Percentiles rank a stretch among this genome's conserved stretches.
phyloP scores from a whole-genome alignment of 2,113 vertebrate genomes.

The Planiliza haematocheilus region DNA sequence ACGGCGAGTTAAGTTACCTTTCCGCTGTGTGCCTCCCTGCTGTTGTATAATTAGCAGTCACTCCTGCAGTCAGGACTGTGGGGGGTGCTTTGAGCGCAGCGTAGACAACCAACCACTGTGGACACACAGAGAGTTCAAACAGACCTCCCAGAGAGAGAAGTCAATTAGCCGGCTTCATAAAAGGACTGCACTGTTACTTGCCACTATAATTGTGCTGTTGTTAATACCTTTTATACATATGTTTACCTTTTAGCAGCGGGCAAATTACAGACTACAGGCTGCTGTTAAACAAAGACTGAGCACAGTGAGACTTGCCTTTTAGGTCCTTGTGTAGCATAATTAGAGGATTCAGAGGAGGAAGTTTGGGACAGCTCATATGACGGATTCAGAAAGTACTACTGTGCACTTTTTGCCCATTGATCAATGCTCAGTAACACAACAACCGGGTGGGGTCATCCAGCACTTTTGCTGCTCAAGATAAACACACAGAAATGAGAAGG shows the following conservation, averaged over 20 bases:
- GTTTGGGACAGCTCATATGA: not conserved
- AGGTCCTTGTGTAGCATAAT: not conserved
- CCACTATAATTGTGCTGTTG: not conserved
- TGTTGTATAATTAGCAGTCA: conserved; percentile 60
- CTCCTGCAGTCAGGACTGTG: conserved; percentile 19
- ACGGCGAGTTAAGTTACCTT: not conserved
- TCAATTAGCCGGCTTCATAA: conserved; percentile 37
- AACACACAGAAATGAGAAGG: too few relatives aligned
- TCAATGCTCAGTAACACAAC: too few relatives aligned
- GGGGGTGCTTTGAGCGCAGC: conserved; percentile 27
- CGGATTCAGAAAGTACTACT: not conserved
- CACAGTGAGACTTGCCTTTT: not conserved
- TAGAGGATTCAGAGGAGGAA: not conserved
- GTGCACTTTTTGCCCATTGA: too few relatives aligned
- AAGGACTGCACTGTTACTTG: not conserved
- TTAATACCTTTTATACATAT: not conserved
- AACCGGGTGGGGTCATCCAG: too few relatives aligned
- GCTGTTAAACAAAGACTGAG: not conserved
- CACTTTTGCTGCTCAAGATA: too few relatives aligned
- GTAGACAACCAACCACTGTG: conserved; percentile 30
- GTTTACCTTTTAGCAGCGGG: conserved; percentile 1
- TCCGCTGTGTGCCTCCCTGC: conserved; percentile 4
- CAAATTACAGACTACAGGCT: not conserved
- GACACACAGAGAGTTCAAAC: conserved; percentile 32
- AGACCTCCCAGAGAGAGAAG: conserved; percentile 30